These are phyloP conservation scores for Motacilla tschutschensis DNA, from an alignment of 2,113 vertebrate species.

Conservation along the genomic window DNA sequence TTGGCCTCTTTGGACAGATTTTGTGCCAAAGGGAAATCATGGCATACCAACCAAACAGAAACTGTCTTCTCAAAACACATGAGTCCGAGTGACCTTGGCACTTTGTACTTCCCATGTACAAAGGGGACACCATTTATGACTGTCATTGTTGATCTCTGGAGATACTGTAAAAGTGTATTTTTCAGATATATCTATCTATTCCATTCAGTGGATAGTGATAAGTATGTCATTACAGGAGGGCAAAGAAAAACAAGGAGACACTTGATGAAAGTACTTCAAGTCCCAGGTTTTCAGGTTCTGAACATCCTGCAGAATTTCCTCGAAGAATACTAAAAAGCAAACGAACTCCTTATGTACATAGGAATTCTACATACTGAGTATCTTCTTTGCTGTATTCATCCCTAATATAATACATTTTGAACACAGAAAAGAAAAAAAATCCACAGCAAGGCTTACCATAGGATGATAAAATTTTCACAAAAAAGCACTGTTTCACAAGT, in stretches of 20 bases:
- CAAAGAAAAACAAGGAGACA: background rate
- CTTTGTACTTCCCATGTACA: background rate
- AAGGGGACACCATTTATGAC: background rate
- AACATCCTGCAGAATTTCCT: background rate
- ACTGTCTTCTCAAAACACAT: background rate
- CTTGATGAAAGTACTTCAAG: background rate
- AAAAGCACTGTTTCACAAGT: background rate
- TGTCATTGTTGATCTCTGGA: background rate
- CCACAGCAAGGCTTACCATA: background rate
- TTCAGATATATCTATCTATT: background rate
- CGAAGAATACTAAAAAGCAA: background rate
- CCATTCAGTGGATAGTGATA: background rate
- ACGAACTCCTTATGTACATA: rapidly evolving
- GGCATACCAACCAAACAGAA: background rate
- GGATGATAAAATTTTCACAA: background rate
- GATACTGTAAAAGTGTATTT: background rate
- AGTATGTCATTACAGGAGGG: background rate
- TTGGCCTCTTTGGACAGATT: background rate
- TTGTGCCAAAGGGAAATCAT: background rate
- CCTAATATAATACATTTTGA: background rate
- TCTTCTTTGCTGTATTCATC: background rate
- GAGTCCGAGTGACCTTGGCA: background rate
- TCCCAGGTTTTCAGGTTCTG: background rate
- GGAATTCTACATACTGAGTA: background rate
- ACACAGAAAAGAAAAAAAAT: background rate